Base-by-base conservation (phyloP, 1,140 invertebrate species). In the Leptinotarsa defecta region DNA sequence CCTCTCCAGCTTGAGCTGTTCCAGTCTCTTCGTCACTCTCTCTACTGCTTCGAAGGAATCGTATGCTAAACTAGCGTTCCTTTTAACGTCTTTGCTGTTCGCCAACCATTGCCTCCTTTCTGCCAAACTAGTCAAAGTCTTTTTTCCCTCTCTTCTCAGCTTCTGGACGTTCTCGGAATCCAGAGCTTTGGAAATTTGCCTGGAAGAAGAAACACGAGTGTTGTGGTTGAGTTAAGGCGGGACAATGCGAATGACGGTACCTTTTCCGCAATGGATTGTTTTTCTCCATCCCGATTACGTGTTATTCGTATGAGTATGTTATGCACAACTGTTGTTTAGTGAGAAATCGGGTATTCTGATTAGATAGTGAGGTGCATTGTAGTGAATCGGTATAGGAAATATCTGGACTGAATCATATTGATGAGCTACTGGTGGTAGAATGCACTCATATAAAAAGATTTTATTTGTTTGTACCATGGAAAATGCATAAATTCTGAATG, bases 21-120 rank as follows among this genome's bases (percentile, higher is more conserved):
- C 89, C 75, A 90, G 75, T 61, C 88, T 85, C 76, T 86, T 86
- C 4, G 87, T 86, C 2, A 89, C 88, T 49, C 86, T 85, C 74
- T 89, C 87, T 48, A 90, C 88, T 74, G 89, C 87, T 76, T 84
- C 85, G 82, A 88, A 89, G 67, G 89, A 85, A 15, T 86, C 80
- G 72, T 85, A 84, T 48, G 88, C 86, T 79, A 87, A 86, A 73
- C 84, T 84, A 24, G 86, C 82, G 57, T 84, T 83, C 22, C 83
- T 76, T 74, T 86, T 83, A 11, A 87, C 86, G 78, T 87, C 85
- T 70, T 82, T 83, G 76, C 85, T 86, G 61, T 81, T 80, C 0
- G 83, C 77, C 48, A 87, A 75, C 84, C 84, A 86, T 73, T 86
- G 84, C 15, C 87, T 86, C 34, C 87, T 79, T 77, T 89, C 87